phyloP scores from a whole-genome alignment of 2,113 vertebrate species.

The Zapornia atra region DNA sequence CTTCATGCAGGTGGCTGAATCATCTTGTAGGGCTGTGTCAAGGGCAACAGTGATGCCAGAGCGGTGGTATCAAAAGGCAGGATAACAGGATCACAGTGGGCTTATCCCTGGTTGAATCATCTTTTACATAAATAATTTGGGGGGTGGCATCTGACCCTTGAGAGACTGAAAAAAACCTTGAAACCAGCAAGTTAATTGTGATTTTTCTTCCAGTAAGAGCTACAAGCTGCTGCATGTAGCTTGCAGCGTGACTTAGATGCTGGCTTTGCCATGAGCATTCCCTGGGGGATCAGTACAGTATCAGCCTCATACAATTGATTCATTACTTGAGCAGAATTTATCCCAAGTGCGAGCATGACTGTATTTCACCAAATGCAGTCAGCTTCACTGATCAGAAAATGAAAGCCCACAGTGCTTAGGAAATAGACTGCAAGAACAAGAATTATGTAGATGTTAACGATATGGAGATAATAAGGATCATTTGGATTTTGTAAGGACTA shows the following conservation, averaged over 20 bases:
- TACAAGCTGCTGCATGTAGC: background rate
- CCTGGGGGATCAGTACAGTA: background rate
- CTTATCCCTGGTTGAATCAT: background rate
- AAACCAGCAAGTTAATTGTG: background rate
- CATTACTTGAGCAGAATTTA: conserved; percentile 14
- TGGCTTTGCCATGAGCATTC: background rate
- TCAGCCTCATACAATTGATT: background rate
- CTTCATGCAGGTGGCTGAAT: background rate
- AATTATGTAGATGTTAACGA: background rate
- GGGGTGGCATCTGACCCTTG: background rate
- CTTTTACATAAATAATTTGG: background rate
- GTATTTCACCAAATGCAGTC: background rate
- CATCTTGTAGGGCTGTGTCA: background rate
- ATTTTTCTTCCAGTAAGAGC: background rate
- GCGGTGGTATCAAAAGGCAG: background rate
- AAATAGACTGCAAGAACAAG: background rate
- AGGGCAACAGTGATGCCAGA: background rate
- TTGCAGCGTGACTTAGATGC: background rate
- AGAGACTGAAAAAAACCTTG: background rate
- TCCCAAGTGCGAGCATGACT: background rate
- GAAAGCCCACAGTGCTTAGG: background rate
- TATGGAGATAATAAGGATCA: background rate
- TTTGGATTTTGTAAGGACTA: background rate
- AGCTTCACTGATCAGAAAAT: background rate
- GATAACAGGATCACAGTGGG: background rate